Base-by-base conservation (phyloP, 2,113 vertebrate genomes). In the Calypte anna region DNA sequence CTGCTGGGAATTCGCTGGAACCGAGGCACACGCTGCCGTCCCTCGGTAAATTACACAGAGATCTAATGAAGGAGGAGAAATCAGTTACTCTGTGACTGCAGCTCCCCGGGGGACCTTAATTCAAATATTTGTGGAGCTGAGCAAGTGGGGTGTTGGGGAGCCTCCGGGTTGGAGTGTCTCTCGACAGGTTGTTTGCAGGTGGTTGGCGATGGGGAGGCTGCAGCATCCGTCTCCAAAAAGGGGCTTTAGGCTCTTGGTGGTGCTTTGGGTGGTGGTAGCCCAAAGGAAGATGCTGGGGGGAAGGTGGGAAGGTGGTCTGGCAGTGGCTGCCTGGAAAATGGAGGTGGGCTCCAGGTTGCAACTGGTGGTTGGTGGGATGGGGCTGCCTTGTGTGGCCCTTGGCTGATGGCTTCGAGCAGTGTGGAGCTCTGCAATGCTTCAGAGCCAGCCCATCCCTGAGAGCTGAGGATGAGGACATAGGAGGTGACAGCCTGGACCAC, bases 1-100 rank as follows among this genome's bases (percentile, higher is more conserved):
- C 96, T 97, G 97, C 96, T 97, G 97, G 97, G 97, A 97, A 96
- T 96, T 97, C 80, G 11, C 91, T 93, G 1, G 19, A 94, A 94
- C 31, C 33, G 94, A 97, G 95, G 95, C 97, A 96, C 95, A 95
- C 44, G 94, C 94, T 4, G 36, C 90, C 59, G 86, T 96, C 97
- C 97, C 94, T 97, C 92, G 66, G 95, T 96, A 97, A 97, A 97
- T 97, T 97, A 97, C 96, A 91, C 95, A 84, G 88, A 96, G 95
- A 97, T 97, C 94, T 97, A 97, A 97, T 97, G 97, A 96, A 94
- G 97, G 97, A 97, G 96, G 95, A 94, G 97, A 97, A 96, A 96
- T 96, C 96, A 96, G 97, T 95, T 96, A 96, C 96, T 96, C 90
- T 96, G 96, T 96, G 97, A 95, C 94, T 96, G 95, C 44, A 30